A percentile compares a stretch with the other conserved stretches of the same genome.
These are phyloP conservation scores for Peucedramus taeniatus DNA, from an alignment of 2,113 vertebrate genomes.

Conservation along the genomic window DNA sequence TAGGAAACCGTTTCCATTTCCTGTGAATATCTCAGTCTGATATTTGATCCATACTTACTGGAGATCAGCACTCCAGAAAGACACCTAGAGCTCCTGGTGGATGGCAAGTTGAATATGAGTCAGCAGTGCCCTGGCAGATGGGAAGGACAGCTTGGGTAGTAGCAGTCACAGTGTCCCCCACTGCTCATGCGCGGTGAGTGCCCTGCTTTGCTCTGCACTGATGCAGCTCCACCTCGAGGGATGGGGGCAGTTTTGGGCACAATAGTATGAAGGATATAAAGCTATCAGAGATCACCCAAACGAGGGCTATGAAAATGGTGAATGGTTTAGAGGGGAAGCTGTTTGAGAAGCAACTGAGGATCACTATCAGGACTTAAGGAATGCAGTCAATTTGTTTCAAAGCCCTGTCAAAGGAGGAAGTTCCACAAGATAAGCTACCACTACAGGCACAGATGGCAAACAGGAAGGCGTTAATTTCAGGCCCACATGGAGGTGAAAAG, in stretches of 20 bases:
- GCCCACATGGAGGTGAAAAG: neutral
- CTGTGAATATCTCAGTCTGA: neutral
- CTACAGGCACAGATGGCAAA: neutral
- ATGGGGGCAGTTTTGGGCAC: neutral
- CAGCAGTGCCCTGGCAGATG: neutral
- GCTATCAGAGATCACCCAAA: too few relatives aligned
- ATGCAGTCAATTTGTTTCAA: neutral
- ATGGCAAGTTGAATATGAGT: neutral
- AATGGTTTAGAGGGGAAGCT: neutral
- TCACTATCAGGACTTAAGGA: too few relatives aligned
- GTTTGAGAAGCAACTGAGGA: too few relatives aligned
- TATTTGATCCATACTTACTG: neutral
- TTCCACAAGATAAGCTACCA: neutral
- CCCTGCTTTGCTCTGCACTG: neutral
- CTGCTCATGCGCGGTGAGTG: neutral
- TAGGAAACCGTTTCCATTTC: neutral
- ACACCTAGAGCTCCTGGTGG: neutral
- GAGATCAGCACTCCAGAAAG: neutral
- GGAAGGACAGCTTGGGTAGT: neutral
- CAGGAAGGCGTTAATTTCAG: neutral
- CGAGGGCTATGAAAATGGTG: neutral
- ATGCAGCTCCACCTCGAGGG: fast-evolving
- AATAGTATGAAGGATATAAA: neutral
- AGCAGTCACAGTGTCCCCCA: fast-evolving
- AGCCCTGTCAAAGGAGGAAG: neutral